phyloP scores from a whole-genome alignment of 2,888 invertebrate species.

The Tachina fera region DNA sequence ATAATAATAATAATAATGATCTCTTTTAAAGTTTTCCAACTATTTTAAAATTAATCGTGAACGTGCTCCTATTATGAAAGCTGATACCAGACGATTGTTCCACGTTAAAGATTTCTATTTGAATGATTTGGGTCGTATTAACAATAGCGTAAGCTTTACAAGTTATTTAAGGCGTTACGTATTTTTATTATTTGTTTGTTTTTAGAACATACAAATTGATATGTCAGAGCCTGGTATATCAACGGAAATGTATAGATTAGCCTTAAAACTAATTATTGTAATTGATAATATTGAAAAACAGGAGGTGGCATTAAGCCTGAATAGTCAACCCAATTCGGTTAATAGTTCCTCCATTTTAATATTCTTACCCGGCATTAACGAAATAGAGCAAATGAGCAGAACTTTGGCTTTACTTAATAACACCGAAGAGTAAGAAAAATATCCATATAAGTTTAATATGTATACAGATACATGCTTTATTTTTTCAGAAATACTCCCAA shows the following conservation, averaged over 20 bases:
- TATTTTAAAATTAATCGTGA: slow-evolving; percentile 78
- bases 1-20: too few relatives aligned
- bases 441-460: not conserved
- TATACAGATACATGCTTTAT: not conserved
- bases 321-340: slow-evolving; percentile 78
- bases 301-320: slow-evolving; percentile 81
- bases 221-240: slow-evolving; percentile 85
- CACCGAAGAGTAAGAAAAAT: slow-evolving; percentile 68
- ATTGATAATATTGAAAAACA: slow-evolving; percentile 83
- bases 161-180: not conserved
- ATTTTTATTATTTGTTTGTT: not conserved
- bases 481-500: slow-evolving; percentile 71
- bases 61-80: slow-evolving; percentile 85
- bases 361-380: slow-evolving; percentile 94
- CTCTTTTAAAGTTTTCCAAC: slow-evolving; percentile 77
- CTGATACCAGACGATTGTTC: slow-evolving; percentile 84
- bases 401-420: slow-evolving; percentile 77
- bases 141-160: slow-evolving; percentile 80
- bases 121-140: slow-evolving; percentile 83
- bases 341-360: slow-evolving; percentile 88
- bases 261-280: slow-evolving; percentile 85
- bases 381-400: slow-evolving; percentile 89
- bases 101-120: slow-evolving; percentile 87
- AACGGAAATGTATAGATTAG: slow-evolving; percentile 85
- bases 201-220: slow-evolving; percentile 84